Base-by-base conservation (phyloP, 1,140 invertebrate species). In the Drosophila parvula region DNA sequence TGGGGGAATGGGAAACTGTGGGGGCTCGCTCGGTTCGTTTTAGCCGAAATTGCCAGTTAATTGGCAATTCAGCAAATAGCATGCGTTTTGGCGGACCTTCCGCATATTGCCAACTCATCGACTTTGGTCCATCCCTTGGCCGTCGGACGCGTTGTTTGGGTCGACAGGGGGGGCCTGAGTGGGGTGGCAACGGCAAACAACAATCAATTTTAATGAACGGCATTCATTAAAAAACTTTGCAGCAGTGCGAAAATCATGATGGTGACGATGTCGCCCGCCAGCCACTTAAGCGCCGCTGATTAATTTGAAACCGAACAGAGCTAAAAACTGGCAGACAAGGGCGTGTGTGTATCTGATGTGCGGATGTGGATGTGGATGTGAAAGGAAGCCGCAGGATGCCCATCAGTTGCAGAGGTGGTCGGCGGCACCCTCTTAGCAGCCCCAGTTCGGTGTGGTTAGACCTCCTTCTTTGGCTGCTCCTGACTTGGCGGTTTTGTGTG, bases 121-220 rank as follows among this genome's bases (percentile, higher is more conserved):
- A 61, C 45, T 60, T 69, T 64, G 76, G 58, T 51, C 62, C 70
- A 69, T 65, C 60, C 34, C 34, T 18, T 14, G 40, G 40, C 8
- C 28, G 36, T 22, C n/a, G 43, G 63, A 5, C 60, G 41, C 60
- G 41, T 4, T 27, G 56, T 36, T 44, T 60, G 40, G 30, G 38
- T 12, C n/a, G 32, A 28, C 16, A 30, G 14, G 22, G 14, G 22
- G 16, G 12, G 41, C 14, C 27, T 6, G 11, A 0, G n/a, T 3
- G 30, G 4, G 30, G 4, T 32, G 34, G 30, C 14, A 34, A 28
- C 43, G 60, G 59, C 84, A 78, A 83, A 89, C 84, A 88, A 88
- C 84, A 88, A 88, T 88, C 84, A 88, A 83, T 88, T 88, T 88
- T 88, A 89, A 88, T 89, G 84, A 88, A 89, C 80, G 84, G 61